Evolutionary conservation across 2,113 vertebrate genomes (phyloP).

Genomic region (Brevimyrus niger): DNA sequence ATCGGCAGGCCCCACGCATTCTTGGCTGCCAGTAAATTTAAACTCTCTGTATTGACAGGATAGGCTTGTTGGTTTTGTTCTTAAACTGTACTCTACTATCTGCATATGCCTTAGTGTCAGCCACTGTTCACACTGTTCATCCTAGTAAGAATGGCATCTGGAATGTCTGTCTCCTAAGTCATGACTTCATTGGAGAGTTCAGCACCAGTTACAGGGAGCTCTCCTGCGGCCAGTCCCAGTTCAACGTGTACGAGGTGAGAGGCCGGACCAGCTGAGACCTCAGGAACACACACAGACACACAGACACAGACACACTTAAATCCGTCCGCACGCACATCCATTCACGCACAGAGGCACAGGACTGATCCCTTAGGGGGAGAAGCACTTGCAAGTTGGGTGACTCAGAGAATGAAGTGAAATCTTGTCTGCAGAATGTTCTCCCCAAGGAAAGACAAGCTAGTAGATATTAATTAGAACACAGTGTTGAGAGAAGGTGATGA

Average conservation of each 20-base stretch:
- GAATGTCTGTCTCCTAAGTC: constrained; percentile 56
- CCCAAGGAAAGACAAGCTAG: constrained; percentile 6
- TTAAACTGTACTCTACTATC: neutral
- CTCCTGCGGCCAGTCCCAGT: constrained; percentile 87
- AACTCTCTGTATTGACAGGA: neutral
- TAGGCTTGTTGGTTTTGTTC: neutral
- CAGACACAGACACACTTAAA: neutral
- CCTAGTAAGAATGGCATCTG: neutral
- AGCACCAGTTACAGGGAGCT: constrained; percentile 95
- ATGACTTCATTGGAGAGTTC: constrained; percentile 97
- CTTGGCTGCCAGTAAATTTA: neutral
- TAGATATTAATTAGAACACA: neutral
- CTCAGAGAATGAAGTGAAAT: constrained; percentile 23
- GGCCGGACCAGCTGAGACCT: neutral
- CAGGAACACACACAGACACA: neutral
- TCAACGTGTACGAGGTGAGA: constrained; percentile 90
- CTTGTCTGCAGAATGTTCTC: neutral
- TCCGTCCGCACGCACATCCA: neutral
- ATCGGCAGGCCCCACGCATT: neutral
- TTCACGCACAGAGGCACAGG: neutral
- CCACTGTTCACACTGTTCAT: neutral
- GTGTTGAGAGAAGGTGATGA: neutral
- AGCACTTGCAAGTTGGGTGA: neutral
- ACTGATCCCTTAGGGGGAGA: neutral
- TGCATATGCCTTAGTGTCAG: neutral